Percentiles rank a stretch among this genome's conserved stretches.
Evolutionary conservation across 2,113 vertebrate species (phyloP).

Genomic region (Oncorhynchus clarkii): DNA sequence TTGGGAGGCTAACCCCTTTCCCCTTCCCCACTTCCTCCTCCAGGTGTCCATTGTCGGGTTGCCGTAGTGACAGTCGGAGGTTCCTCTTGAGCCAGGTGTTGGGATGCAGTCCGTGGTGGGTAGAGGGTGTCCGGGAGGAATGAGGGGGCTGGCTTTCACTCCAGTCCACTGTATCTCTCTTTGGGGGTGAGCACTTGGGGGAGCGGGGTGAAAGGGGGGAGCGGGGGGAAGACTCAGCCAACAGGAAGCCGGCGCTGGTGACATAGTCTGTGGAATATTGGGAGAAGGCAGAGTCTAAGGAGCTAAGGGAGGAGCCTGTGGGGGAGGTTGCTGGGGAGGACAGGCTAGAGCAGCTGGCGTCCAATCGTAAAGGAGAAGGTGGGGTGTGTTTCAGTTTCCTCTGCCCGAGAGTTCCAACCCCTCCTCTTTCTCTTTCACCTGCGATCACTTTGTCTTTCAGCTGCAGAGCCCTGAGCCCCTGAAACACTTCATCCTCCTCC

Average conservation of each 20-base stretch:
- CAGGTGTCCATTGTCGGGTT: constrained; percentile 51
- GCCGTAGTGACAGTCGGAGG: constrained; percentile 77
- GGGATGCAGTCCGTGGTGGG: constrained; percentile 72
- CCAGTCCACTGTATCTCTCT: constrained; percentile 51
- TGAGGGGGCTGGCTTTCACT: neutral
- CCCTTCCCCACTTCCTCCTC: constrained; percentile 51
- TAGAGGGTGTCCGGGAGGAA: constrained; percentile 51
- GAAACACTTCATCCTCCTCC: constrained; percentile 72
- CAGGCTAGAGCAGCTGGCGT: constrained; percentile 81
- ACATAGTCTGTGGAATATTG: constrained; percentile 46
- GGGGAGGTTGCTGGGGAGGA: constrained; percentile 82
- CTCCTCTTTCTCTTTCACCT: constrained; percentile 70
- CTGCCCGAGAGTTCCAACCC: constrained; percentile 60
- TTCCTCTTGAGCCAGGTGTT: constrained; percentile 81
- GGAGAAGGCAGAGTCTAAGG: constrained; percentile 73
- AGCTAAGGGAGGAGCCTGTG: constrained; percentile 78
- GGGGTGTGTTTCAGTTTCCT: constrained; percentile 71
- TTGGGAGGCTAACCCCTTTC: constrained; percentile 32
- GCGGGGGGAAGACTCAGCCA: neutral
- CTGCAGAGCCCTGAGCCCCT: constrained; percentile 68
- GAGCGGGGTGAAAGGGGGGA: constrained; percentile 74
- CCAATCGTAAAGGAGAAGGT: constrained; percentile 71
- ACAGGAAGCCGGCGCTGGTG: constrained; percentile 14
- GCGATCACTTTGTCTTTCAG: constrained; percentile 75
- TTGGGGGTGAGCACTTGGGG: constrained; percentile 35